phyloP scores from a whole-genome alignment of 2,797 vertebrate genomes.

The Glyptemys insculpta region DNA sequence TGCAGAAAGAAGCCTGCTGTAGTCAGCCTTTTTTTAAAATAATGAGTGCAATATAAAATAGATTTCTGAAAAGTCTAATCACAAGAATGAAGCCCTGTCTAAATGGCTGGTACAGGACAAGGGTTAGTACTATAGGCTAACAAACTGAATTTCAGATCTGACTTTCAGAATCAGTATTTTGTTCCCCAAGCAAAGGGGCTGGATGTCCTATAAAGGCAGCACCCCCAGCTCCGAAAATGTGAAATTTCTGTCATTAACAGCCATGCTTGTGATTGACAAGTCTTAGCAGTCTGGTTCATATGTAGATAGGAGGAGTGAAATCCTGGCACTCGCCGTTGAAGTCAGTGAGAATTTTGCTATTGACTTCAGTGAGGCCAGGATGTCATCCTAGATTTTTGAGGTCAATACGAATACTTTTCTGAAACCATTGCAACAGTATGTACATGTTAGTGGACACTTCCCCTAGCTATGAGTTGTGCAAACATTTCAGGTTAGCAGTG shows the following conservation, averaged over 20 bases:
- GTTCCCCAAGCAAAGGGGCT: background rate
- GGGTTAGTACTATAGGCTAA: background rate
- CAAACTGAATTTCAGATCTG: background rate
- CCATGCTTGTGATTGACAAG: background rate
- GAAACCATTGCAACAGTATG: no score
- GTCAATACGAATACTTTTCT: no score
- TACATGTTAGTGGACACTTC: no score
- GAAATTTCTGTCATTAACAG: background rate
- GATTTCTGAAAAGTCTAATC: background rate
- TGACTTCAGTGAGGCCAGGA: background rate
- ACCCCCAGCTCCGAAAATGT: background rate
- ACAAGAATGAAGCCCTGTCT: background rate
- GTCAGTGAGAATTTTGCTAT: background rate
- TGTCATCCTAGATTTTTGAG: background rate
- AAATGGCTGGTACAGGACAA: background rate
- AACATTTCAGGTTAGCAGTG: no score
- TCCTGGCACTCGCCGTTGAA: background rate
- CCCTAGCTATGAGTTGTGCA: no score
- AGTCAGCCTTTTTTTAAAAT: background rate
- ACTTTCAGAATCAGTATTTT: background rate
- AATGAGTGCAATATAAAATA: background rate
- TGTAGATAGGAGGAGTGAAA: background rate
- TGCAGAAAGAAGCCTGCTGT: background rate
- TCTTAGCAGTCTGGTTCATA: background rate
- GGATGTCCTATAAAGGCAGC: background rate